These are phyloP conservation scores for Callipepla squamata DNA, from an alignment of 2,113 vertebrate genomes.

Conservation along the genomic window DNA sequence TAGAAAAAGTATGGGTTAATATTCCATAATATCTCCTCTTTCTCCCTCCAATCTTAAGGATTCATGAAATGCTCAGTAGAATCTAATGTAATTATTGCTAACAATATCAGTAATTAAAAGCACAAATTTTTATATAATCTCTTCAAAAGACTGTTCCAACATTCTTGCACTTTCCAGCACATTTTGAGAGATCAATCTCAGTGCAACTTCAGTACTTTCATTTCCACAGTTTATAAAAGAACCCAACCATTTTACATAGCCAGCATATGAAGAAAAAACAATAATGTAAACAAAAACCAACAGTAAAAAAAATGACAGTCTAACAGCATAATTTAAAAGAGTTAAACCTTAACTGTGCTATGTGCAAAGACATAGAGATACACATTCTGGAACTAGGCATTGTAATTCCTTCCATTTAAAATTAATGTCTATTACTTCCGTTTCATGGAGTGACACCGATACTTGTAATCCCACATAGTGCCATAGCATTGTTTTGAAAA, in stretches of 20 bases:
- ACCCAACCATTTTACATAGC: background rate
- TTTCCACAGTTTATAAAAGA: background rate
- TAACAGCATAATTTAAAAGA: background rate
- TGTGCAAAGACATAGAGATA: background rate
- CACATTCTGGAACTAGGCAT: background rate
- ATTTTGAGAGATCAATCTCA: background rate
- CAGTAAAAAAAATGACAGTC: background rate
- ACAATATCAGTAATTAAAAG: background rate
- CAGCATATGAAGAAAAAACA: background rate
- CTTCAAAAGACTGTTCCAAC: background rate
- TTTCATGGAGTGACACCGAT: background rate
- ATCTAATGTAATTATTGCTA: background rate
- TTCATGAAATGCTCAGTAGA: background rate
- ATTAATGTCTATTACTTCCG: background rate
- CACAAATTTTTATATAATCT: background rate
- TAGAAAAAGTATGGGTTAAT: background rate
- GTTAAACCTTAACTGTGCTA: background rate
- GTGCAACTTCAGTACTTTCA: background rate
- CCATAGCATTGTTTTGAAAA: background rate
- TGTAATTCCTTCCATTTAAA: background rate
- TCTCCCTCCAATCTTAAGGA: background rate
- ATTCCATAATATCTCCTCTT: background rate
- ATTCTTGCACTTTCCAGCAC: background rate
- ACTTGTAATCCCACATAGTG: background rate
- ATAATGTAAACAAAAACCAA: background rate